phyloP scores from a whole-genome alignment of 2,113 vertebrate genomes.

The Gobiocypris rarus region DNA sequence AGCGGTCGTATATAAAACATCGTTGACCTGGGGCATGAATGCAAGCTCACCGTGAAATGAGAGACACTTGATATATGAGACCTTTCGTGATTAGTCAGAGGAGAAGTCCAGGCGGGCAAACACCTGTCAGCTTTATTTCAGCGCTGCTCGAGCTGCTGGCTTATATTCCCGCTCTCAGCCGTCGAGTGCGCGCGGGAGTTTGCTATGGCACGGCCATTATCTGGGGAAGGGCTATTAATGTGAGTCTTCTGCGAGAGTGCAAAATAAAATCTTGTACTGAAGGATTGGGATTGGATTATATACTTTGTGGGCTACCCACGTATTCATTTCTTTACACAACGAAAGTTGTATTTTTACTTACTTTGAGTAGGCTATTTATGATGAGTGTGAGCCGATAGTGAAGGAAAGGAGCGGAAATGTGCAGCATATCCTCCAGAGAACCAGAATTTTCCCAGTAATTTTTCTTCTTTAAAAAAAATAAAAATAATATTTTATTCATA shows the following conservation, averaged over 20 bases:
- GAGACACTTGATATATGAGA: constrained; percentile 99
- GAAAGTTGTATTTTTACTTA: no score
- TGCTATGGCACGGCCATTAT: neutral
- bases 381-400: no score
- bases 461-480: no score
- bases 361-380: no score
- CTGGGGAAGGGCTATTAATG: neutral
- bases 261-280: neutral
- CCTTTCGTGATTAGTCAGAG: constrained; percentile 74
- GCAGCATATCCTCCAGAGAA: no score
- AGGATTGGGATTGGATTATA: no score
- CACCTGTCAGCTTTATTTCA: constrained; percentile 73
- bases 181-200: neutral
- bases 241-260: neutral
- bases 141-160: neutral
- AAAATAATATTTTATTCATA: no score
- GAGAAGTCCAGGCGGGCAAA: constrained; percentile 67
- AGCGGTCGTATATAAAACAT: constrained; percentile 85
- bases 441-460: no score
- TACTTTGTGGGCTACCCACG: no score
- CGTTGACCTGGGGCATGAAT: constrained; percentile 87
- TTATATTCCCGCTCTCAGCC: neutral
- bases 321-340: no score
- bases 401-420: no score
- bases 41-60: constrained; percentile 93